Conservation (phyloP, 2,888 invertebrate genomes). For the Itoplectis maculator region DNA sequence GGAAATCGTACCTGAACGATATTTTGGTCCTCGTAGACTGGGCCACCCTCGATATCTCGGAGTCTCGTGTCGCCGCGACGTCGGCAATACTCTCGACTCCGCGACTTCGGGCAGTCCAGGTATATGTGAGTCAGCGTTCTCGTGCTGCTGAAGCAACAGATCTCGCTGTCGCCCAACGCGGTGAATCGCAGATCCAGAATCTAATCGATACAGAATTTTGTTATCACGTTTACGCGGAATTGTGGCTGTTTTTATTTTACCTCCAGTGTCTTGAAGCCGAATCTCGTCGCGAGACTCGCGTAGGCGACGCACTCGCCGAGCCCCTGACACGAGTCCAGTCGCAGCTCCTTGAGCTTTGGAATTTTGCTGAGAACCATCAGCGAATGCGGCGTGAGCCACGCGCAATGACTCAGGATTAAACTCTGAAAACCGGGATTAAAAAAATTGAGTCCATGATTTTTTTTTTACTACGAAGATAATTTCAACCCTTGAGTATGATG, state of each 20-base stretch:
- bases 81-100: conserved; percentile 62
- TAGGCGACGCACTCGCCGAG: conserved; percentile 91
- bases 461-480: conserved; percentile 9
- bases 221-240: background rate
- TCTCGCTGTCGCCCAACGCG: conserved; percentile 86
- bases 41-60: conserved; percentile 44
- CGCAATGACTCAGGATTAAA: conserved; percentile 89
- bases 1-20: conserved; percentile 71
- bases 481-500: background rate
- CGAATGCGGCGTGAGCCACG: conserved; percentile 91
- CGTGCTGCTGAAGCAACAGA: conserved; percentile 87
- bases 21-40: conserved; percentile 75
- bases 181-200: conserved; percentile 86
- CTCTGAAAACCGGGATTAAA: conserved; percentile 86
- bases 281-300: conserved; percentile 90
- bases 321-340: conserved; percentile 88
- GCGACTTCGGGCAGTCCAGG: conserved; percentile 84
- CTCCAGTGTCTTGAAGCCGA: conserved; percentile 88
- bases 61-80: conserved; percentile 70
- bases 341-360: conserved; percentile 87
- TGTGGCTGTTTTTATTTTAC: conserved; percentile 78
- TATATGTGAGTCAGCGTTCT: conserved; percentile 85
- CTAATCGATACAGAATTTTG: conserved; percentile 75
- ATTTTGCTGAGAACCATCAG: conserved; percentile 91
- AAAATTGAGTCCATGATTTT: too few species aligned